A percentile compares a stretch with the other conserved stretches of the same genome.
phyloP scores from a whole-genome alignment of 1,140 invertebrate species.

The Tigriopus japonicus region DNA sequence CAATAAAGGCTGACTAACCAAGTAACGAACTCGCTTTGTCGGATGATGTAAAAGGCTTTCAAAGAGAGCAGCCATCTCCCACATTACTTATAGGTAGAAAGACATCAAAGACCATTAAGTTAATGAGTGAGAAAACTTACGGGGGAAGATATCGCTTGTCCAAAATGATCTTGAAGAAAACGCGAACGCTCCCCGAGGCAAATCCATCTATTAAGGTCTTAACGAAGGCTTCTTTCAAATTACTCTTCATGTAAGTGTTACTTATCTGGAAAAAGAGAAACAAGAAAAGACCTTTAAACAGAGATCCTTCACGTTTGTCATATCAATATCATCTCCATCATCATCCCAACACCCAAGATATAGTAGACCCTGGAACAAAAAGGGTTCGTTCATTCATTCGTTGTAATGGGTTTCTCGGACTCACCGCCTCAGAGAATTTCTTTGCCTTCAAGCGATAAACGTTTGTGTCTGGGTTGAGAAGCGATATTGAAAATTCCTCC shows the following conservation, averaged over 20 bases:
- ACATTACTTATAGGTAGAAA: background rate
- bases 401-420: background rate
- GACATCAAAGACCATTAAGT: background rate
- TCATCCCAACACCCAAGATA: no score
- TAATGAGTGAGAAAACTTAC: constrained; percentile 1
- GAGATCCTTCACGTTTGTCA: no score
- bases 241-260: constrained; percentile 10
- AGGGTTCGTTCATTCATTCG: no score
- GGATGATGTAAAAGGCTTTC: no score
- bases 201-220: constrained; percentile 10
- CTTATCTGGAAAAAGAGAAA: background rate
- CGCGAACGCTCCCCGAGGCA: constrained; percentile 8
- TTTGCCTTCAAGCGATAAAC: background rate
- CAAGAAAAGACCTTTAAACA: no score
- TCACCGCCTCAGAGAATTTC: background rate
- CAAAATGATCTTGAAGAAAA: constrained; percentile 11
- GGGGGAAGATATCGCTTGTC: constrained; percentile 7
- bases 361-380: no score
- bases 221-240: constrained; percentile 5
- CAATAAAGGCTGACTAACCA: no score
- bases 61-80: no score
- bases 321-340: no score
- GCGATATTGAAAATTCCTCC: constrained; percentile 14
- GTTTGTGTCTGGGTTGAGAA: constrained; percentile 9
- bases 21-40: no score